Base-by-base conservation (phyloP, 1,140 invertebrate species). In the Drosophila aff. region DNA sequence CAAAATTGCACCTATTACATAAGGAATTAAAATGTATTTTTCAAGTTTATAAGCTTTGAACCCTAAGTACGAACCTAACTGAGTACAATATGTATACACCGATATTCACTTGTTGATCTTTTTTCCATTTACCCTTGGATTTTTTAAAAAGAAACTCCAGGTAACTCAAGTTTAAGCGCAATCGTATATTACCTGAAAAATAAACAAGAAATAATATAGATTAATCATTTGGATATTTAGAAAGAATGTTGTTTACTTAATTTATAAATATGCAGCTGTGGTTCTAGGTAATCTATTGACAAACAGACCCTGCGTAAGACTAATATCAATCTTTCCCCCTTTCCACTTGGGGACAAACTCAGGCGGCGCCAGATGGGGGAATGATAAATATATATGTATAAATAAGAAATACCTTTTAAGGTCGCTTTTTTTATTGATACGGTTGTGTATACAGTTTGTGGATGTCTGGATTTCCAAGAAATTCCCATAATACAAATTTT, bases 331-430 rank as follows among this genome's bases (percentile, higher is more conserved):
- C n/a, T 65, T 33, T 47, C 8, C 16, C 61, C 26, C 28, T 16
- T 63, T 11, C 26, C 13, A 46, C 16, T 62, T 62, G 55, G 28
- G 16, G 55, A 26, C 40, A 61, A 61, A 44, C 28, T 43, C 38
- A 15, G 40, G 57, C 57, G 63, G 38, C 57, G 57, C 52, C 63
- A 65, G 38, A 31, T 58, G 33, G 64, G 63, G 43, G 41, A 23
- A 28, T 26, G 28, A 28, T 43, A 38, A 46, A 36, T 21, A 44
- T 21, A 44, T 44, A 49, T 33, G 28, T 38, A 49, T 33, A 31
- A 28, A 50, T 38, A 67, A 75, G 71, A 78, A 81, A 83, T 84
- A 78, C 80, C 46, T 78, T 83, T 81, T 62, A 81, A 74, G 73
- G 68, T 57, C 69, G 58, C 31, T 69, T 62, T 47, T 47, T 69